Percentiles rank a stretch among this genome's conserved stretches.
phyloP scores from a whole-genome alignment of 2,888 invertebrate species.

The Strigamia transsilvanica region DNA sequence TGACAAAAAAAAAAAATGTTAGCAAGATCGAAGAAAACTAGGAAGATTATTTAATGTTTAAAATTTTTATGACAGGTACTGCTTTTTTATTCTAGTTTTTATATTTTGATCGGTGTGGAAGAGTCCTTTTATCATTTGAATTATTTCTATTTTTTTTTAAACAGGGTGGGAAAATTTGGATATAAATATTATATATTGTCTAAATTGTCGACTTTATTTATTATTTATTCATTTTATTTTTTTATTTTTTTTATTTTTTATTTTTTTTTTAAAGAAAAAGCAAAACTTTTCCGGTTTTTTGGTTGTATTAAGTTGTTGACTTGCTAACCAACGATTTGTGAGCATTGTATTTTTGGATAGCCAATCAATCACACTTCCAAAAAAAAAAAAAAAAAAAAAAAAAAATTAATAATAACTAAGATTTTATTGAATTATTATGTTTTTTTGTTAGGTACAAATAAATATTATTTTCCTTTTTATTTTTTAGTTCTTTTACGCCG shows the following conservation, averaged over 20 bases:
- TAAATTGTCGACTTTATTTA: too few species aligned
- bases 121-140: slow-evolving; percentile 23
- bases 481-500: slow-evolving; percentile 51
- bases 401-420: background rate
- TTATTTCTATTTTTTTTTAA: background rate
- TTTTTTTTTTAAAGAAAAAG: background rate
- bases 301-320: slow-evolving; percentile 1
- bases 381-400: background rate
- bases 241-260: too few species aligned
- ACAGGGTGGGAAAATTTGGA: background rate
- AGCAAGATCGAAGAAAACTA: slow-evolving; percentile 37
- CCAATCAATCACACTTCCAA: slow-evolving; percentile 22
- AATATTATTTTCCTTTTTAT: slow-evolving; percentile 5
- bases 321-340: slow-evolving; percentile 30
- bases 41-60: slow-evolving; percentile 35
- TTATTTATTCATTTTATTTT: too few species aligned
- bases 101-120: slow-evolving; percentile 14
- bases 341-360: slow-evolving; percentile 20
- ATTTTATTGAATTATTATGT: background rate
- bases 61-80: slow-evolving; percentile 43
- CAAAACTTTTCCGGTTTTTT: background rate
- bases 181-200: background rate
- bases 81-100: slow-evolving; percentile 43
- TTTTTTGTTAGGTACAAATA: background rate
- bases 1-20: slow-evolving; percentile 37